Base-by-base conservation (phyloP, 1,140 invertebrate species). In the Leucophenga varia region DNA sequence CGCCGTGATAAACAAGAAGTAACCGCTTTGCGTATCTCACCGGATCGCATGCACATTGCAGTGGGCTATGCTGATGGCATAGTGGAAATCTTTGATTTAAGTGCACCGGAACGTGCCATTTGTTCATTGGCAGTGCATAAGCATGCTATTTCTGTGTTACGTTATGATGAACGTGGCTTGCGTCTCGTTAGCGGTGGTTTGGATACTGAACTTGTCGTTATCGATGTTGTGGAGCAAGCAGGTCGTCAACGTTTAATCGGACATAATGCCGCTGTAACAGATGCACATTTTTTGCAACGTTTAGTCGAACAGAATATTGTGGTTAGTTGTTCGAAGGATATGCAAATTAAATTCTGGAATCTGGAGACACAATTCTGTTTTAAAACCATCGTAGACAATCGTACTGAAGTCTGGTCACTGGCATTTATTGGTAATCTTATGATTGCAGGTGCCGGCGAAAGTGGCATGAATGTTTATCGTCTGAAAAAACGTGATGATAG, bases 291-390 rank as follows among this genome's bases (percentile, higher is more conserved):
- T 70, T 82, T 97, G 64, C 83, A 84, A 19, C 77, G 82, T 21
- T 35, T 73, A 5, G 67, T 61, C 13, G 63, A 68, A 40, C 72
- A 79, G 20, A 79, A 83, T 31, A 86, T 93, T 60, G 84, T 93
- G 55, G 80, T 99, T 8, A 91, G 93, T 54, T 84, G 87, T 41
- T 97, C 94, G 2, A 96, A 93, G 76, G 97, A 99, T 75, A 89
- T 89, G 12, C 91, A 91, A 74, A 83, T 99, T 0, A 98, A 98
- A 72, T 95, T 99, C 72, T 99, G 96, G 96, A 93, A 98, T 79
- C 77, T 98, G 43, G 86, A 91, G 52, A 96, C 90, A 17, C 88
- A 95, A 61, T 91, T 95, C 68, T 98, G 96, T 76, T 98, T 98
- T 61, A 90, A 92, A 74, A 99, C 97, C 7, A 77, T 99, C 14